Percentiles rank a stretch among this genome's conserved stretches.
phyloP scores from a whole-genome alignment of 2,888 invertebrate genomes.

The Ennomos quercinarius region DNA sequence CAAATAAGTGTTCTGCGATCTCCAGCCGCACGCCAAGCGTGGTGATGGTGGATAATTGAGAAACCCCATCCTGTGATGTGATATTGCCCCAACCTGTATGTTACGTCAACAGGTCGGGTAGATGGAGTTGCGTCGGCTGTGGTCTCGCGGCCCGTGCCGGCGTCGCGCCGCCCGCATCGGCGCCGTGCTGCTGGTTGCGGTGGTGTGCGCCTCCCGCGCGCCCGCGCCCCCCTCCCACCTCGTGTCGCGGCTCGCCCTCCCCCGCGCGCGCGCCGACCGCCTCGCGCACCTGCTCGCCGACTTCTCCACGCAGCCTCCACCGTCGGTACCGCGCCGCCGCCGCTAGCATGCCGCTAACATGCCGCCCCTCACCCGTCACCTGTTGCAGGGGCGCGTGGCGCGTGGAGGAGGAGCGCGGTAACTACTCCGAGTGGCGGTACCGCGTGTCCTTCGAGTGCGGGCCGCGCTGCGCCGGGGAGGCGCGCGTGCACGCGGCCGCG shows the following conservation, averaged over 20 bases:
- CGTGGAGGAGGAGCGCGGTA: constrained; percentile 58
- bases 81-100: too few species aligned
- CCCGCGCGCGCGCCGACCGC: constrained; percentile 37
- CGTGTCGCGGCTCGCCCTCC: constrained; percentile 16
- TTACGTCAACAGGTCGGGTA: too few species aligned
- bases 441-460: constrained; percentile 58
- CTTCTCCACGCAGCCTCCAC: constrained; percentile 56
- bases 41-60: too few species aligned
- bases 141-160: too few species aligned
- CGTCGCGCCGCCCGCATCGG: not conserved
- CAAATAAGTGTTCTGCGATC: too few species aligned
- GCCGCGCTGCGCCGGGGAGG: constrained; percentile 54
- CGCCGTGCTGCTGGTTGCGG: constrained; percentile 9
- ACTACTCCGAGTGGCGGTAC: constrained; percentile 64
- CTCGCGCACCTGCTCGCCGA: constrained; percentile 65
- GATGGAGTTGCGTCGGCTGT: too few species aligned
- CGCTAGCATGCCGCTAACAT: not conserved
- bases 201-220: constrained; percentile 34
- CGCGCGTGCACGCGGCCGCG: constrained; percentile 41
- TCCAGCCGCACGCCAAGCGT: too few species aligned
- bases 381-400: constrained; percentile 52
- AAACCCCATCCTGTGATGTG: too few species aligned
- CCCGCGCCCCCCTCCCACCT: constrained; percentile 22
- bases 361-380: not conserved
- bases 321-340: constrained; percentile 16